Evolutionary conservation across 1,140 invertebrate species (phyloP).

Genomic region (Drosophila sp.): DNA sequence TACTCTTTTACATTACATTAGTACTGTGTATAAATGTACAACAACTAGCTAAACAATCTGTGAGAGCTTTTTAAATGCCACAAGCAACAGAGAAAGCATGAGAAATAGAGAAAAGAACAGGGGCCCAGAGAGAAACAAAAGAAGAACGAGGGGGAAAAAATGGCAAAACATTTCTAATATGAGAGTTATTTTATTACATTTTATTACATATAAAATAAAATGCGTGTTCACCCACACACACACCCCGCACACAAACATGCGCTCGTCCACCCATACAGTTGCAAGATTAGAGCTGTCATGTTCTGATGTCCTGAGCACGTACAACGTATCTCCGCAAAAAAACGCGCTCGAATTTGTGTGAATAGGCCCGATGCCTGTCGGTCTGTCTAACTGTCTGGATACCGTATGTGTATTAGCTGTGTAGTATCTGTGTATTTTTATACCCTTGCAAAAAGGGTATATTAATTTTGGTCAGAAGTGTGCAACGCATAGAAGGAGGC

Average conservation of each 20-base stretch:
- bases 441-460: no score
- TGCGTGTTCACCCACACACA: slow-evolving; percentile 43
- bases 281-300: slow-evolving; percentile 63
- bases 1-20: no score
- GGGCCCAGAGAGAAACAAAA: no score
- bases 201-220: slow-evolving; percentile 77
- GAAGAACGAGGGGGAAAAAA: slow-evolving; percentile 27
- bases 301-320: slow-evolving; percentile 56
- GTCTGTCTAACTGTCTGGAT: not conserved
- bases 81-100: no score
- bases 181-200: slow-evolving; percentile 80
- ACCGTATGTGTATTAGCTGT: no score
- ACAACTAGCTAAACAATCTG: no score
- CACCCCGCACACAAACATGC: not conserved
- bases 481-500: no score
- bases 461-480: no score
- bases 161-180: slow-evolving; percentile 72
- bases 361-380: slow-evolving; percentile 54
- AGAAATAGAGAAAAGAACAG: no score
- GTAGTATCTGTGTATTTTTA: slow-evolving; percentile 47
- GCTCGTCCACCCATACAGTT: slow-evolving; percentile 35
- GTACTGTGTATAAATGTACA: no score
- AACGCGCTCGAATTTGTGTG: slow-evolving; percentile 72
- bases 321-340: slow-evolving; percentile 75
- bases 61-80: no score